These are phyloP conservation scores for Tipula vernalis DNA, from an alignment of 2,888 invertebrate species.

Conservation along the genomic window DNA sequence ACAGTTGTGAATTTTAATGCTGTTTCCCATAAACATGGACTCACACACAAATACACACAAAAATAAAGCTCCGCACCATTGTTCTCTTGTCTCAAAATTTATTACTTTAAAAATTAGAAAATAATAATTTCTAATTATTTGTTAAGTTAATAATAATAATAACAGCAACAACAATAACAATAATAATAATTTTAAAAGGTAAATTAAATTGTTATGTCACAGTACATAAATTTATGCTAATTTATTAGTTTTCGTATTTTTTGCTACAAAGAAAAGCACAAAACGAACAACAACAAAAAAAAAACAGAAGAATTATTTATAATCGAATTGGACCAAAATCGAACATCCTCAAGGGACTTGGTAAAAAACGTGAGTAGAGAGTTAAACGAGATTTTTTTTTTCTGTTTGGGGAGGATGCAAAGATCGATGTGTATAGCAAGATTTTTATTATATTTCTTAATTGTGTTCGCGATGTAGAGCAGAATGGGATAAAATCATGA, in stretches of 20 bases:
- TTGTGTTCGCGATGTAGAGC: neutral
- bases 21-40: neutral
- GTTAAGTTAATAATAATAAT: neutral
- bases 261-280: neutral
- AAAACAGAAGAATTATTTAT: neutral
- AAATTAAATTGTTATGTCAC: constrained; percentile 4
- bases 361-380: neutral
- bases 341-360: neutral
- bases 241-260: neutral
- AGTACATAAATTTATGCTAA: neutral
- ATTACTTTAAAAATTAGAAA: neutral
- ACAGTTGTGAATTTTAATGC: neutral
- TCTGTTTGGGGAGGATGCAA: neutral
- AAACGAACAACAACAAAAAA: neutral
- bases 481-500: neutral
- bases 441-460: neutral
- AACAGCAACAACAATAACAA: neutral
- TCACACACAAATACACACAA: neutral
- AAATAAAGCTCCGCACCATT: neutral
- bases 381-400: neutral
- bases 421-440: neutral
- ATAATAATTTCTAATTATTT: constrained; percentile 4
- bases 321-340: constrained; percentile 4
- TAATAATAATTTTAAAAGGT: neutral
- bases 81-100: neutral